Base-by-base conservation (phyloP, 2,888 invertebrate species). In the Perizoma affinitatum region DNA sequence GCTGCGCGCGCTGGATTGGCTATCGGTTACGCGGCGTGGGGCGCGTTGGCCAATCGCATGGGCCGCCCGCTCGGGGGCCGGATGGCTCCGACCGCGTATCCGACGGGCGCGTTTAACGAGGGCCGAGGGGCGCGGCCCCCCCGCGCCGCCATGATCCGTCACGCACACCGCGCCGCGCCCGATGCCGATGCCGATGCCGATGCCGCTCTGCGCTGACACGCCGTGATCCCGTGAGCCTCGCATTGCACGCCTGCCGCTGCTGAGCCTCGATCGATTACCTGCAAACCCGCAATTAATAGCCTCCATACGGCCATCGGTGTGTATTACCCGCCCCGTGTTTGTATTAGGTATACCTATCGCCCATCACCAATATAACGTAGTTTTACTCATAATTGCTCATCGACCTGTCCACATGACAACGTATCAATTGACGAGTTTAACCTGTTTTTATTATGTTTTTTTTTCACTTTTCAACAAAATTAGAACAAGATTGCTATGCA, bases 121-220 rank as follows among this genome's bases (percentile, higher is more conserved):
- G 85, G 84, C 87, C 85, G 81, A 83, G 85, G 86, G 83, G 82
- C 84, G 86, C 80, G 83, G 80, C 82, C 86, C 84, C 87, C 88
- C 87, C 89, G 87, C 88, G 84, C 90, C 90, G 88, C 90, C 88
- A 90, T 89, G 88, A 90, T 90, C 91, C 89, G 90, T 82, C 88
- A 86, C 88, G 86, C 88, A 87, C 86, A 86, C 88, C 85, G 83
- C 67, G 47, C 65, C 58, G 53, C 65, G 56, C 66, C 22, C 67
- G 70, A 67, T 63, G 47, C 65, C 58, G 53, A 64, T 54, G 65
- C 22, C 67, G 70, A 67, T 63, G 65, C 22, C 67, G 70, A 67
- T 63, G 22, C 22, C 22, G 22, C 22, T 60, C 65, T 67, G 63
- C 72, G 63, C 71, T 72, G 71, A 63, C 72, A 65, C 65, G 69